Percentiles rank a stretch among this genome's conserved stretches.
These are phyloP conservation scores for Chrysolophus pictus DNA, from an alignment of 2,797 vertebrate species.

Conservation along the genomic window DNA sequence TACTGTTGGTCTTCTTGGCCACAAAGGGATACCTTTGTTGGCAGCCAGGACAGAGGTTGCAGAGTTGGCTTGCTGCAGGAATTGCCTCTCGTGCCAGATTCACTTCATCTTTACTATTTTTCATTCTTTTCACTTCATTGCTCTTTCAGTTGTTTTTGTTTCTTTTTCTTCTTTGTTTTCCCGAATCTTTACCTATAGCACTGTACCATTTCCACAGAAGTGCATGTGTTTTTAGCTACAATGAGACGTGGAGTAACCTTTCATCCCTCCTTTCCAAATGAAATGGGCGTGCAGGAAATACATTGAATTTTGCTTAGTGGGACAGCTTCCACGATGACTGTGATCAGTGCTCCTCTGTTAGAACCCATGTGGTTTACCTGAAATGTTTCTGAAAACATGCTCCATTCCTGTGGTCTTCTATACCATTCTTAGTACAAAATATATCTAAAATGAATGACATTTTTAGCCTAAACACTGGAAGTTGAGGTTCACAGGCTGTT, in stretches of 20 bases:
- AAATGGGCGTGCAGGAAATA: neutral
- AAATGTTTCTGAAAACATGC: neutral
- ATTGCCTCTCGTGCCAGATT: no score
- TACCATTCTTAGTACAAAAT: neutral
- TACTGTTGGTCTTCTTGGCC: no score
- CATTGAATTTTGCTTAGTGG: neutral
- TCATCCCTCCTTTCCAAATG: neutral
- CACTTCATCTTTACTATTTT: no score
- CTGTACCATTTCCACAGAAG: neutral
- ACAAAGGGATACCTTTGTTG: no score
- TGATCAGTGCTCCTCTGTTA: neutral
- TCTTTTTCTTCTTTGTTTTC: no score
- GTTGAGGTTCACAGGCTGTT: accelerated
- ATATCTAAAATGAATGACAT: neutral
- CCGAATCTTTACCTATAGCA: no score
- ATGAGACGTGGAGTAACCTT: neutral
- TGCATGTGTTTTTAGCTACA: neutral
- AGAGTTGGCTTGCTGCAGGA: no score
- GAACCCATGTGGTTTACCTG: neutral
- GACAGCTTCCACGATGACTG: neutral
- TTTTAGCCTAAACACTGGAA: neutral
- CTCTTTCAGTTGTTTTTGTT: no score
- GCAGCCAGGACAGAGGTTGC: no score
- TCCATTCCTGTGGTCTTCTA: accelerated
- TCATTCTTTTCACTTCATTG: no score